A percentile compares a stretch with the other conserved stretches of the same genome.
phyloP scores from a whole-genome alignment of 1,140 invertebrate genomes.

The Pachyrhynchus sulphureomaculatus region DNA sequence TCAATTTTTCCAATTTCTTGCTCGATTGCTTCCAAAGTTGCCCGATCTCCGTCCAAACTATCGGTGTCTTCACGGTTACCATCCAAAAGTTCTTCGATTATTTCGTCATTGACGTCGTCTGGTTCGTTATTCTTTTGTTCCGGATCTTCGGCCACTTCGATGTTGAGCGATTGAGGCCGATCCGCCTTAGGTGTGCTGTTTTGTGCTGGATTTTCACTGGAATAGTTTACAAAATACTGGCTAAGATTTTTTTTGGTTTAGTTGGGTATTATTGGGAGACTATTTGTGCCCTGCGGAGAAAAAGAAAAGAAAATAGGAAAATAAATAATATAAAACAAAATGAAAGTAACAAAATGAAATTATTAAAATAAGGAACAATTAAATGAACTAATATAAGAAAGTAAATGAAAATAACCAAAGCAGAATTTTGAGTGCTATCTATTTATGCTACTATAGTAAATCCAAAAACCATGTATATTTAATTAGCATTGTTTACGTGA shows the following conservation, averaged over 20 bases:
- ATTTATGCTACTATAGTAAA: too few species aligned
- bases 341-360: slow-evolving; percentile 7
- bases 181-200: slow-evolving; percentile 50
- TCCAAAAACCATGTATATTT: too few species aligned
- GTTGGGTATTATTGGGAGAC: slow-evolving; percentile 39
- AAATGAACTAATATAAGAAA: too few species aligned
- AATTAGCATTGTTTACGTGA: too few species aligned
- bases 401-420: too few species aligned
- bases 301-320: slow-evolving; percentile 38
- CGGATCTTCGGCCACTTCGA: slow-evolving; percentile 51
- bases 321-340: slow-evolving; percentile 32
- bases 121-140: slow-evolving; percentile 42
- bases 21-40: slow-evolving; percentile 3
- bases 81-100: slow-evolving; percentile 27
- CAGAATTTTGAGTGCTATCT: too few species aligned
- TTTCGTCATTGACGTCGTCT: slow-evolving; percentile 51
- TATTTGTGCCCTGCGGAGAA: slow-evolving; percentile 43
- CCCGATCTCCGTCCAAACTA: slow-evolving; percentile 9
- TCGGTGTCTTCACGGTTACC: slow-evolving; percentile 19
- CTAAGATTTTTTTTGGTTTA: slow-evolving; percentile 13
- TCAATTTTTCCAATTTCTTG: slow-evolving; percentile 13
- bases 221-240: slow-evolving; percentile 40
- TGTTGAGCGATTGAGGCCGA: slow-evolving; percentile 56
- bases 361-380: neutral
- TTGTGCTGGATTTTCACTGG: slow-evolving; percentile 38